Conservation (phyloP, 2,113 vertebrate species). For the Myocastor coypus region DNA sequence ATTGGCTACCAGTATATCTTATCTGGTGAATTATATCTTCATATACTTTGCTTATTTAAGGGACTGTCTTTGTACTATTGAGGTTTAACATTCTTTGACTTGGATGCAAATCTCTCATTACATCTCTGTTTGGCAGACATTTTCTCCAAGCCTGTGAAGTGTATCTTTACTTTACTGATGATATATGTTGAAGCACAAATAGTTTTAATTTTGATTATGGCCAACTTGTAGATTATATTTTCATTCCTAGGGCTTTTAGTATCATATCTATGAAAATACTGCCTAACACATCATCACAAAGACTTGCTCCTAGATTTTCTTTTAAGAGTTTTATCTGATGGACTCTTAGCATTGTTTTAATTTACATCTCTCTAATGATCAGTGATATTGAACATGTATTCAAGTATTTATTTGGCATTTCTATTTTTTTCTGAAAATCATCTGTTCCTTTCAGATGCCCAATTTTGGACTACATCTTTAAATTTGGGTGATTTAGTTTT, state of each 20-base stretch:
- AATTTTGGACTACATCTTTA: background rate
- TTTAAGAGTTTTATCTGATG: background rate
- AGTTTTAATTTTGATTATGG: background rate
- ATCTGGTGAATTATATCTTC: background rate
- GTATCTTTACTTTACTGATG: background rate
- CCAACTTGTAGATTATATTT: background rate
- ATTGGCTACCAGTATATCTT: background rate
- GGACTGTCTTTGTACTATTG: background rate
- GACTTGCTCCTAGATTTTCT: background rate
- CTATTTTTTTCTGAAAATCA: background rate
- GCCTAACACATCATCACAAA: background rate
- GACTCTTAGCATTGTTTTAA: background rate
- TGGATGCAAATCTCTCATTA: background rate
- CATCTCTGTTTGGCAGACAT: background rate
- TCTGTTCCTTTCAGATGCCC: background rate
- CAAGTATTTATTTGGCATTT: background rate
- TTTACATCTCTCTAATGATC: background rate
- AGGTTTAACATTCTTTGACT: background rate
- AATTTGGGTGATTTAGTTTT: background rate
- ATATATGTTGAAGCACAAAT: background rate
- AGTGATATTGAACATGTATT: background rate
- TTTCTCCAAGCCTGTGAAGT: background rate
- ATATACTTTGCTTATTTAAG: background rate
- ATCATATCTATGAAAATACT: background rate
- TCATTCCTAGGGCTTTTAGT: background rate